Conservation (phyloP, 2,888 invertebrate genomes). For the Platynereis dumerilii region DNA sequence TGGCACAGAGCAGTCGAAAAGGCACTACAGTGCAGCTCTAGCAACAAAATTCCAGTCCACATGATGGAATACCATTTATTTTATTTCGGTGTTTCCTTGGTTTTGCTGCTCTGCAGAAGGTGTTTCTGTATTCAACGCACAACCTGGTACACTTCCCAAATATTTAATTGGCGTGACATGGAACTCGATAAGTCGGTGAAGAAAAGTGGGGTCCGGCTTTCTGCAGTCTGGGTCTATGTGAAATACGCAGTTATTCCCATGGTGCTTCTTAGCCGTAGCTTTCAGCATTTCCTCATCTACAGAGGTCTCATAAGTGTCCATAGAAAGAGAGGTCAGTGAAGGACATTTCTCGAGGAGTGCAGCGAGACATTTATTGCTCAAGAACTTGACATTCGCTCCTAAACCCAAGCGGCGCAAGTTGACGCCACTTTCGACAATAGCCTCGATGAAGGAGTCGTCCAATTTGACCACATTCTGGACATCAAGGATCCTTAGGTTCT, state of each 20-base stretch:
- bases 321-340: constrained; percentile 16
- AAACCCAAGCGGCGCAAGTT: constrained; percentile 19
- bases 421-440: constrained; percentile 2
- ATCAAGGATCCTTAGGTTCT: constrained; percentile 17
- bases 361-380: constrained; percentile 13
- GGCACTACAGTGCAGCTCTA: too few relatives aligned
- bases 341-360: constrained; percentile 12
- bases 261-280: constrained; percentile 11
- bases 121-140: too few relatives aligned
- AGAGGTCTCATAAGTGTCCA: constrained; percentile 13
- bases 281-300: constrained; percentile 19
- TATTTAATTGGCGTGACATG: constrained; percentile 25
- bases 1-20: too few relatives aligned
- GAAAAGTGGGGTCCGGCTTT: constrained; percentile 14
- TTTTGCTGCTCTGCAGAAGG: too few relatives aligned
- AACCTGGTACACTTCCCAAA: constrained; percentile 1
- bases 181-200: constrained; percentile 14
- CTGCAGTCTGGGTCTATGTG: constrained; percentile 17
- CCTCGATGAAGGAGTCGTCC: constrained; percentile 11
- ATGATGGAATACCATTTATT: too few relatives aligned
- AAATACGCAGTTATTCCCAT: constrained; percentile 21
- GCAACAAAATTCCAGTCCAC: too few relatives aligned
- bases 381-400: background rate
- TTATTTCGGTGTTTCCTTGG: too few relatives aligned
- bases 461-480: constrained; percentile 14